These are phyloP conservation scores for Dicycla oo DNA, from an alignment of 2,888 invertebrate species.

Conservation along the genomic window DNA sequence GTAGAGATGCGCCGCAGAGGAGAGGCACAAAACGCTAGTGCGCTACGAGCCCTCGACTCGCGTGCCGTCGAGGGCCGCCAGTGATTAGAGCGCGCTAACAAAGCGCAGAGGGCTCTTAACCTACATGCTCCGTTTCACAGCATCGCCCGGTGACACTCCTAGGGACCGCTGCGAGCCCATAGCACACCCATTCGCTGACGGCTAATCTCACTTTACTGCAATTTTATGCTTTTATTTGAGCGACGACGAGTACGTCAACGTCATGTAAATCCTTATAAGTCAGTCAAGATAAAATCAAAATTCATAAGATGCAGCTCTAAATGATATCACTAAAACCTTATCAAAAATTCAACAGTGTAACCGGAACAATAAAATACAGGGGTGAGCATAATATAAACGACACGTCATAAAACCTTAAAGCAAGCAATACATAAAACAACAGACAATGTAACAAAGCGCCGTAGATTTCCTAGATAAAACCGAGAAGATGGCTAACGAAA, in stretches of 20 bases:
- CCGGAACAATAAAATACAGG: constrained; percentile 75
- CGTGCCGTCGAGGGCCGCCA: constrained; percentile 85
- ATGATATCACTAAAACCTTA: constrained; percentile 65
- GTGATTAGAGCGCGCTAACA: constrained; percentile 90
- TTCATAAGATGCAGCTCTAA: constrained; percentile 51
- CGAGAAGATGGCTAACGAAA: constrained; percentile 73
- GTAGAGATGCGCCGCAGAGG: constrained; percentile 78
- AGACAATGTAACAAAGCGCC: constrained; percentile 78
- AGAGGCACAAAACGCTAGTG: constrained; percentile 88
- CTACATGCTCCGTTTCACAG: constrained; percentile 89
- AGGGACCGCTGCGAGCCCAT: constrained; percentile 80
- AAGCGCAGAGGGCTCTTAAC: constrained; percentile 88
- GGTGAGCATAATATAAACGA: constrained; percentile 76
- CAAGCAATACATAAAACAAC: constrained; percentile 80
- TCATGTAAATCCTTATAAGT: not conserved
- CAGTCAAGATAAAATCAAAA: constrained; percentile 11
- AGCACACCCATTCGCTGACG: constrained; percentile 73
- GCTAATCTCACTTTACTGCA: constrained; percentile 77
- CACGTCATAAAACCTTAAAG: constrained; percentile 77
- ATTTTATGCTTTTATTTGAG: constrained; percentile 57
- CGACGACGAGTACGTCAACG: constrained; percentile 1
- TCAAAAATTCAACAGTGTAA: constrained; percentile 73
- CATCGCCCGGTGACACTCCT: constrained; percentile 83
- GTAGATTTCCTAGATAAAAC: constrained; percentile 79
- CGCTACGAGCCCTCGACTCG: constrained; percentile 84